Base-by-base conservation (phyloP, 2,113 vertebrate species). In the Atractosteus spatula region DNA sequence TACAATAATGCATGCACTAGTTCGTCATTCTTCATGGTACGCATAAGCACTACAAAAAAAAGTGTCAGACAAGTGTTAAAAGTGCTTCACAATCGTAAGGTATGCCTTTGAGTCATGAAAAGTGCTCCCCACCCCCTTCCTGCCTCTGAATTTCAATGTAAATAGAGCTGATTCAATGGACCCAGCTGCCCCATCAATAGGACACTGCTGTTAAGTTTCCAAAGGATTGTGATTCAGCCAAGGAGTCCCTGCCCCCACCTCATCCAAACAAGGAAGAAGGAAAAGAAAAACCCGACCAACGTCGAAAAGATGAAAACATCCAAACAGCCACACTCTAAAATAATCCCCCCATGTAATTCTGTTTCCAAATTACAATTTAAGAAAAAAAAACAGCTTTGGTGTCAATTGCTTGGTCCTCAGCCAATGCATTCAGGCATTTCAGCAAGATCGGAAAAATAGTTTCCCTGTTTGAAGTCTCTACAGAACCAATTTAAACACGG, bases 131-230 rank as follows among this genome's bases (percentile, higher is more conserved):
- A 79, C 87, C 88, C 87, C 88, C 77, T 89, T 90, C 89, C 88
- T 91, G 89, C 88, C 84, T 83, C 85, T 82, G 86, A 87, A 90
- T 92, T 91, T 92, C 90, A 91, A 93, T 93, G 89, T 88, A 92
- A 92, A 92, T 88, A 83, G 81, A 75, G 2, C 57, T 71, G 81
- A 84, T 66, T 92, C 89, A 93, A 92, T 89, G 86, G 89, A 86
- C 90, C 88, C 91, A 93, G 90, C 91, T 93, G 91, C 89, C 88
- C 90, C 84, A 89, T 93, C 90, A 92, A 92, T 91, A 91, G 91
- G 85, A 85, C 79, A 85, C 85, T 81, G 77, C 78, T 64, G 80
- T 81, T 80, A 83, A 90, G 90, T 76, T 81, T 76, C 83, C 77
- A 80, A 76, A 84, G 85, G 87, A 92, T 89, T 91, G 88, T 89